Base-by-base conservation (phyloP, 2,888 invertebrate species). In the Lagria hirta region DNA sequence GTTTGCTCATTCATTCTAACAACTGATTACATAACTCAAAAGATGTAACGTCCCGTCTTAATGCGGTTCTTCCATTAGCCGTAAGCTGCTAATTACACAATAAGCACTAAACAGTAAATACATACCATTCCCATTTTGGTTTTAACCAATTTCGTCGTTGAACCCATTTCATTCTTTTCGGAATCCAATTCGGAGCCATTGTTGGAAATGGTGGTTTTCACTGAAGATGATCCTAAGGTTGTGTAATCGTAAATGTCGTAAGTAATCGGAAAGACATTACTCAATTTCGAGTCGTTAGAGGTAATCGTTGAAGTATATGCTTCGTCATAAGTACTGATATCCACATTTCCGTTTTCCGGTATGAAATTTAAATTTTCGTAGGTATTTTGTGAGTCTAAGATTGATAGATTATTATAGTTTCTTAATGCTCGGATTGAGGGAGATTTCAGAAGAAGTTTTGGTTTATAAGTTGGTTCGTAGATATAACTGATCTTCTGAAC, bases 351-450 rank as follows among this genome's bases (percentile, higher is more conserved):
- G 35, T 47, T 55, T 32, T 62, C 61, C 14, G 64, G 59, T 18
- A 65, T 58, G 43, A 62, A 65, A 20, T 54, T 60, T 20, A 59
- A 49, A 50, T 65, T 64, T 13, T 64, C 64, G 45, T 54, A 51
- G 3, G 55, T 48, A 23, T 21, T 37, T 43, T 32, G 29, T 7
- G 34, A 20, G n/a, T 62, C 61, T 27, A 44, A 43, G 11, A 54
- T 56, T 6, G 64, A 58, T 11, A 70, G 55, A 49, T 68, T 69
- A 57, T 69, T 67, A 61, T 71, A 71, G 36, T 66, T 66, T 40
- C 61, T 60, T 34, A 71, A 65, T 15, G 69, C 71, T 40, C 64
- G 57, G 48, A 67, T 54, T 4, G 69, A 71, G n/a, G 68, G 67
- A 15, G 66, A 62, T 46, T 67, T 61, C 8, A 57, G 54, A n/a